Conservation (phyloP, 2,113 vertebrate species). For the Urocolius indicus region DNA sequence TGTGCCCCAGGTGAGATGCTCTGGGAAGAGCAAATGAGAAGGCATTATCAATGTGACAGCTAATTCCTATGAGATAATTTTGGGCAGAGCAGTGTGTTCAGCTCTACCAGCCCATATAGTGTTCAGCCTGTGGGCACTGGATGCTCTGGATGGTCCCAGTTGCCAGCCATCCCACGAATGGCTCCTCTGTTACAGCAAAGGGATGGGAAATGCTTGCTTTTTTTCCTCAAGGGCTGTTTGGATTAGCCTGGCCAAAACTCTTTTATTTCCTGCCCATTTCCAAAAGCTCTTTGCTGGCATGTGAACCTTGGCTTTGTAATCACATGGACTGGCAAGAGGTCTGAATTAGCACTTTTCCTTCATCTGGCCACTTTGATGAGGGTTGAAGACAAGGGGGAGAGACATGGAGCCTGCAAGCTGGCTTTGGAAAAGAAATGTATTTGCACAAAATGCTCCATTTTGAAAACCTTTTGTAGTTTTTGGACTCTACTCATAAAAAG, state of each 20-base stretch:
- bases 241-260: not conserved
- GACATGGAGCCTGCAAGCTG: not conserved
- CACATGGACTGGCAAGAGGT: not conserved
- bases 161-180: not conserved
- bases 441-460: slow-evolving; percentile 2
- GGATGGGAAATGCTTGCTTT: not conserved
- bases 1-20: not conserved
- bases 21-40: not conserved
- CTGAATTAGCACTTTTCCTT: not conserved
- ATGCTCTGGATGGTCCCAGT: fast-evolving
- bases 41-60: not conserved
- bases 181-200: not conserved
- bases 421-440: not conserved
- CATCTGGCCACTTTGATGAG: not conserved
- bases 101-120: fast-evolving
- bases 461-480: not conserved
- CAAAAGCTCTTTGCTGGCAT: not conserved
- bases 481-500: not conserved
- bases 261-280: not conserved
- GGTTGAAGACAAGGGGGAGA: not conserved
- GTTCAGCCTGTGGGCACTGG: not conserved
- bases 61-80: not conserved
- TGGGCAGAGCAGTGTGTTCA: not conserved
- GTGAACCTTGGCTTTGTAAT: not conserved
- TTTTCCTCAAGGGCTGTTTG: not conserved